These are phyloP conservation scores for Hanleya hanleyi DNA, from an alignment of 2,888 invertebrate genomes.

Conservation along the genomic window DNA sequence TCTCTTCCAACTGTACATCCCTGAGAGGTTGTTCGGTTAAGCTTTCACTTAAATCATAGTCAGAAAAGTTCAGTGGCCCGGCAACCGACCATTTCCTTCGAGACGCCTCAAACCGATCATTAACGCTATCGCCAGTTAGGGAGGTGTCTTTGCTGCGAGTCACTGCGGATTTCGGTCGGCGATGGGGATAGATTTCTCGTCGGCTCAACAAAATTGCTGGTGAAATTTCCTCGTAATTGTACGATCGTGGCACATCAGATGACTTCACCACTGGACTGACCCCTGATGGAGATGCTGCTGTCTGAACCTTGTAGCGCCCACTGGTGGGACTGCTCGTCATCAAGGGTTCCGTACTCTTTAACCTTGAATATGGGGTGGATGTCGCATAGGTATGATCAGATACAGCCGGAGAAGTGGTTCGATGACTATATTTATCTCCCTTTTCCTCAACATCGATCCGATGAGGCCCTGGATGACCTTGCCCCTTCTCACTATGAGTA, in stretches of 20 bases:
- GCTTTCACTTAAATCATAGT: conserved; percentile 8
- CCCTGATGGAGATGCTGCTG: background rate
- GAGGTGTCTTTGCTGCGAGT: background rate
- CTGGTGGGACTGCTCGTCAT: conserved; percentile 8
- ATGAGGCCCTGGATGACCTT: no score
- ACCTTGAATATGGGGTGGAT: background rate
- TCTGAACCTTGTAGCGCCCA: background rate
- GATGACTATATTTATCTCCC: background rate
- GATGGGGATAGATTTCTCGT: conserved; percentile 11
- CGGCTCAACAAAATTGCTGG: background rate
- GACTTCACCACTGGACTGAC: background rate
- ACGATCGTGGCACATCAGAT: background rate
- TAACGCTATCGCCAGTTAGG: background rate
- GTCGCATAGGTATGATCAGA: background rate
- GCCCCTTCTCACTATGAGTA: no score
- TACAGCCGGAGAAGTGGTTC: background rate
- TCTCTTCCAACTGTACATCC: background rate
- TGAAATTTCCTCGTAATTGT: conserved; percentile 7
- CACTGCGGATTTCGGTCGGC: background rate
- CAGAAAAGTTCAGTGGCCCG: conserved; percentile 1
- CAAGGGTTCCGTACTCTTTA: conserved; percentile 3
- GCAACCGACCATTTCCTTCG: background rate
- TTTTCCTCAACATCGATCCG: background rate
- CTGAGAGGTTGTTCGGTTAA: background rate
- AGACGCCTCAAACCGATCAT: background rate